Base-by-base conservation (phyloP, 2,113 vertebrate genomes). In the Acanthochromis polyacanthus region DNA sequence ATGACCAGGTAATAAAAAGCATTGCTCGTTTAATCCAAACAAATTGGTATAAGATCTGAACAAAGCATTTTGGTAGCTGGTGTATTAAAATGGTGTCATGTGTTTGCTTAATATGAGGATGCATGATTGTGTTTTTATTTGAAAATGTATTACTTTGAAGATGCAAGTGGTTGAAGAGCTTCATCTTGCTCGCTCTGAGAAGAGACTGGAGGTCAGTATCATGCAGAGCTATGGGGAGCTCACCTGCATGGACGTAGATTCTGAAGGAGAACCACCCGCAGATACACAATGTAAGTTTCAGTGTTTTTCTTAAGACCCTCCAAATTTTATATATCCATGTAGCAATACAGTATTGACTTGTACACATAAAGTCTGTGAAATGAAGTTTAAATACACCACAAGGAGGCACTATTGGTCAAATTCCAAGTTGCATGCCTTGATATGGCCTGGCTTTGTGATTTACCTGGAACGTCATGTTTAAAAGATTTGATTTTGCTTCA, bases 231-330 rank as follows among this genome's bases (percentile, higher is more conserved):
- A 95, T 55, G 97, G 96, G 76, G 96, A 97, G 48, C 93, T 98
- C 76, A 96, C 95, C 23, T 95, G 89, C 71, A 98, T 98, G 97
- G 97, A 98, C 48, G 96, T 96, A 77, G 97, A 98, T 82, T 75
- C 92, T 38, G 93, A 94, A 30, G 96, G 97, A 38, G 95, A 96
- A 53, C 86, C 93, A 40, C 66, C 86, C 25, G 89, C 61, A 68
- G 53, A 68, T 55, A 78, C 89, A 67, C 72, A 80, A 20, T 91
- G 95, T 98, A 93, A 88, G 92, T 62, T 20, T 0, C 25, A 43
- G 4, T 7, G 22, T 28, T 55, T 80, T 23, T 0, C 22, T 20
- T 3, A 20, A 53, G 17, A 55, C 5, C 10, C 9, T 8, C 5
- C 40, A 53, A 6, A 46, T 10, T 48, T 16, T 66, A 1, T 43